A percentile compares a stretch with the other conserved stretches of the same genome.
Conservation (phyloP, 1,140 invertebrate species). For the Mizuhopecten yessoensis region DNA sequence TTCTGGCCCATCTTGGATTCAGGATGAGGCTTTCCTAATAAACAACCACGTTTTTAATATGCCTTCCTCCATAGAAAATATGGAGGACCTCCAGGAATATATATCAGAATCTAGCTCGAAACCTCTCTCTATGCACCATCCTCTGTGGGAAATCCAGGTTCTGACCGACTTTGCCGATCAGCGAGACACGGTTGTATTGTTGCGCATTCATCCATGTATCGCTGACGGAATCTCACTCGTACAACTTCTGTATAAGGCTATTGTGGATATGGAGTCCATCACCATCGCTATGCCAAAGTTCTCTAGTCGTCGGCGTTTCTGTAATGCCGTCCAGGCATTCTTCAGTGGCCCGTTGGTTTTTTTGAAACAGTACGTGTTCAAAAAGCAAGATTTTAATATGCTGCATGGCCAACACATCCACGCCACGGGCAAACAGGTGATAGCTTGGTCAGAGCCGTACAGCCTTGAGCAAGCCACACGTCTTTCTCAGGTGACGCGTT, state of each 20-base stretch:
- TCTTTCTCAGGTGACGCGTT: slow-evolving; percentile 85
- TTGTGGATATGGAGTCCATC: slow-evolving; percentile 84
- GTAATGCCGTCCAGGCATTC: slow-evolving; percentile 84
- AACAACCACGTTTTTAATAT: slow-evolving; percentile 85
- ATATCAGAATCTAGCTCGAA: slow-evolving; percentile 83
- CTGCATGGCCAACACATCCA: slow-evolving; percentile 76
- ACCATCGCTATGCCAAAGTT: slow-evolving; percentile 82
- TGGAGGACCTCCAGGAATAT: slow-evolving; percentile 83
- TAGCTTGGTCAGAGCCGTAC: slow-evolving; percentile 84
- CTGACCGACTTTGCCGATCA: slow-evolving; percentile 83
- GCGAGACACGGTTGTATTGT: slow-evolving; percentile 84
- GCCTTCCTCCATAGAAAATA: slow-evolving; percentile 75
- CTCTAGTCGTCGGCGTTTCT: slow-evolving; percentile 73
- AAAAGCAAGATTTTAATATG: slow-evolving; percentile 78
- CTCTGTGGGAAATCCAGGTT: slow-evolving; percentile 86
- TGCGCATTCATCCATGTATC: slow-evolving; percentile 86
- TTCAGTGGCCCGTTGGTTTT: slow-evolving; percentile 85
- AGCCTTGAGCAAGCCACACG: slow-evolving; percentile 81
- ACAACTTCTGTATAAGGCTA: slow-evolving; percentile 84
- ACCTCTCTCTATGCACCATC: slow-evolving; percentile 82
- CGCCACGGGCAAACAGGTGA: slow-evolving; percentile 77
- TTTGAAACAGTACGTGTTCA: slow-evolving; percentile 83
- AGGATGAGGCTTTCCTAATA: slow-evolving; percentile 84
- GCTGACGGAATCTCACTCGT: slow-evolving; percentile 86
- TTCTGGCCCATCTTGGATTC: slow-evolving; percentile 85